Evolutionary conservation across 2,113 vertebrate genomes (phyloP), one percentile per base, ranked within the genome.

Genomic region (Stegostoma tigrinum): DNA sequence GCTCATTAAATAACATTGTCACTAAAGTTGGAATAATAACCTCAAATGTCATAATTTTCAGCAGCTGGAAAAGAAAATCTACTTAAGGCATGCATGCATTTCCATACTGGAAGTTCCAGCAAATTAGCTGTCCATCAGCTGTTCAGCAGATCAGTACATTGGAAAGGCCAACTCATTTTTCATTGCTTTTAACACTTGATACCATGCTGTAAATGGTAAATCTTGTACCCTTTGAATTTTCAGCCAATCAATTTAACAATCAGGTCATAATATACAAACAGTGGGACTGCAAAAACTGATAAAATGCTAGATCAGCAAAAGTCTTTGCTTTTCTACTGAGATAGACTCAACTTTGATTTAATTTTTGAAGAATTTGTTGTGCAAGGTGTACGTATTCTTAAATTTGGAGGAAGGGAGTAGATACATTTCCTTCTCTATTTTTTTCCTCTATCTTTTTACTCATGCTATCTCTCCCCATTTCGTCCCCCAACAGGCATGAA

Each of bases 21-120:
- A 93, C 89, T 93, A 66, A 93, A 93, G 89, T 93, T 93, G 89
- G 66, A 93, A 93, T 67, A 93, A 19, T 66, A 66, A n/a, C 61
- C 34, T 93, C 61, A 66, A 93, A 93, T n/a, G 7, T 93, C 61
- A 93, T 61, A 93, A n/a, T 66, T 93, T 66, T 93, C 89, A 24
- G 34, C 34, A 66, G 38, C 64, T 67, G 61, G 61, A 2, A 23
- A 66, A 93, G 3, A 93, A 66, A 93, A 67, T 38, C n/a, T 93
- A 4, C n/a, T 93, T 38, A 93, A 66, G n/a, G 61, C 61, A 93
- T 5, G 19, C 61, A 93, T 23, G 55, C 34, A 38, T 93, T 34
- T 38, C 89, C 17, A 64, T 38, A 66, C 67, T 93, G 89, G 89
- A 66, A 93, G 34, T 66, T 93, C 21, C n/a, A 19, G 89, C 61